Evolutionary conservation across 1,140 invertebrate genomes (phyloP), one percentile per base, ranked within the genome.

Genomic region (Phymorhynchus buccinoides): DNA sequence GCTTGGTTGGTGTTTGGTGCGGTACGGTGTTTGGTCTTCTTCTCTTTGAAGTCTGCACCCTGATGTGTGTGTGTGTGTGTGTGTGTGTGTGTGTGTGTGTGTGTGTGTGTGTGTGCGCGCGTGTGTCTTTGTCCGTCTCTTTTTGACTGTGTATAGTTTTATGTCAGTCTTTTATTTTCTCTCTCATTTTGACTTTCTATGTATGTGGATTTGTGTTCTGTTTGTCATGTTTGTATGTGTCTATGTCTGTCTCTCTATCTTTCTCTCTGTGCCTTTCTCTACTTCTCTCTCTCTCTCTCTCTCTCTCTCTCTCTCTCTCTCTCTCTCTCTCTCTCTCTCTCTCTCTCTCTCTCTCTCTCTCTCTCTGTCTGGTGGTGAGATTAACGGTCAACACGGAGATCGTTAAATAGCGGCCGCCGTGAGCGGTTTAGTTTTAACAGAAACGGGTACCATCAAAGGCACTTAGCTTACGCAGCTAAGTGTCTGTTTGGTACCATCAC

Each of bases 331-430:
- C 66, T n/a, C 66, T 77, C 22, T 32, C 77, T 79, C 77, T 79
- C 77, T 79, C 77, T 79, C 77, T 79, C 77, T 35, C 66, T 71
- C 66, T 71, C 66, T 71, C 66, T 71, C 66, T 71, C 66, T 71
- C 30, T 71, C 66, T 71, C 66, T 71, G 14, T 71, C 66, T 71
- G n/a, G n/a, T n/a, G n/a, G n/a, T n/a, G n/a, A n/a, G n/a, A n/a
- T n/a, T n/a, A n/a, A n/a, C n/a, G n/a, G n/a, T n/a, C n/a, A n/a
- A n/a, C n/a, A n/a, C n/a, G n/a, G n/a, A n/a, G n/a, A n/a, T n/a
- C n/a, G n/a, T n/a, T n/a, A n/a, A n/a, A n/a, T n/a, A n/a, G n/a
- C n/a, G n/a, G n/a, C n/a, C n/a, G n/a, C n/a, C n/a, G n/a, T n/a
- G n/a, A n/a, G n/a, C n/a, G n/a, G n/a, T n/a, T n/a, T n/a, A n/a